Base-by-base conservation (phyloP, 92 coral and sea anemone genomes). In the Plumapathes pennacea region DNA sequence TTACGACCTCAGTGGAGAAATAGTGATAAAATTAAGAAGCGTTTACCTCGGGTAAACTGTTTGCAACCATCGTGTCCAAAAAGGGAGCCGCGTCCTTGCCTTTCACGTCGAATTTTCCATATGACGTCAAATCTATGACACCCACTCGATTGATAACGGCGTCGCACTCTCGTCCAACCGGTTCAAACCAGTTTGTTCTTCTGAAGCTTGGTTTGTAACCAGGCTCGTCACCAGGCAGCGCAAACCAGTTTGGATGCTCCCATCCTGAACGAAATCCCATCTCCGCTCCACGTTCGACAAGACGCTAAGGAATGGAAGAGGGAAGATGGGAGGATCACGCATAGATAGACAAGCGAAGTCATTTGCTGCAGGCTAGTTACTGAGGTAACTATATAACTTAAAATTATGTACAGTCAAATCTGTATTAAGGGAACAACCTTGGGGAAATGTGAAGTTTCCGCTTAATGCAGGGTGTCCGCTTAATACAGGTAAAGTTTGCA, bases 191-290 rank as follows among this genome's bases (percentile, higher is more conserved):
- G 67, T 60, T 60, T 41, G 67, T 23, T 14, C 67, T 51, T 18
- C 54, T 38, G 38, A 60, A 60, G 34, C 67, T 60, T 13, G 67
- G 67, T 20, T 60, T 10, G 23, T 60, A 60, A 21, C 67, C 67
- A n/a, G n/a, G n/a, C 11, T 54, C 67, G 10, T 60, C 67, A 3
- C 67, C 67, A 24, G 67, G 53, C 50, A 42, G 29, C 24, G 67
- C 18, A 60, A 60, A 60, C 67, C 67, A 60, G 67, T 60, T 60
- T 25, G 67, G 67, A 27, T 60, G 67, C 24, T 60, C 67, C 70
- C 56, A 62, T 22, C 70, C 56, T 1, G 70, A 55, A 24, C 36
- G 70, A n/a, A 62, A 28, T 14, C 67, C 67, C 67, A 60, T 60
- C 38, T 60, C 67, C 1, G 67, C 67, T 60, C 67, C 67, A 27